These are phyloP conservation scores for Rhorus exstirpatorius DNA, from an alignment of 2,888 invertebrate species.

Conservation along the genomic window DNA sequence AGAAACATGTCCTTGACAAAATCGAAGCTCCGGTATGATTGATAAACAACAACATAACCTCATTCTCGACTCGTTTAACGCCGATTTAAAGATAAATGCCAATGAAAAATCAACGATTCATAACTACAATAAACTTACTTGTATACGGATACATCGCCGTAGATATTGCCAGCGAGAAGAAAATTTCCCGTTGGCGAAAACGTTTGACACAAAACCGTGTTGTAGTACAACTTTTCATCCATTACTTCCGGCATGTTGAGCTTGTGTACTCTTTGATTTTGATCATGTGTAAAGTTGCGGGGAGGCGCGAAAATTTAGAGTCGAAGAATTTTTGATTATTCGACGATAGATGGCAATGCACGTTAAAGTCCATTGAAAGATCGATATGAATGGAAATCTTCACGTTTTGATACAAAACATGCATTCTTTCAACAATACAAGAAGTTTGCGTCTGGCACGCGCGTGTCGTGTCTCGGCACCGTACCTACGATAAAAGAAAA, in stretches of 20 bases:
- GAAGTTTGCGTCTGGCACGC: constrained; percentile 33
- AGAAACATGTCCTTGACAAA: not conserved
- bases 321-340: not conserved
- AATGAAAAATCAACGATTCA: not conserved
- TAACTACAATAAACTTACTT: constrained; percentile 88
- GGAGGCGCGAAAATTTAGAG: not conserved
- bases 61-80: not conserved
- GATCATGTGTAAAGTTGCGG: constrained; percentile 1
- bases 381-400: constrained; percentile 48
- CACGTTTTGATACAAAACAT: not conserved
- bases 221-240: constrained; percentile 90
- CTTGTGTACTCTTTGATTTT: not conserved
- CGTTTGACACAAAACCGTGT: constrained; percentile 93
- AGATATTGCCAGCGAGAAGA: constrained; percentile 93
- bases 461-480: no score
- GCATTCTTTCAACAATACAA: constrained; percentile 26
- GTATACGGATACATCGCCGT: constrained; percentile 93
- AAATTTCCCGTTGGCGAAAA: constrained; percentile 95
- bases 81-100: not conserved
- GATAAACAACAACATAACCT: constrained; percentile 55
- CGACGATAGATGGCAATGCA: not conserved
- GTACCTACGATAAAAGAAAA: not conserved
- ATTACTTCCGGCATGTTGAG: constrained; percentile 77
- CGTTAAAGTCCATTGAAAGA: not conserved
- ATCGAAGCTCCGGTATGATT: not conserved